Base-by-base conservation (phyloP, 2,888 invertebrate species). In the Falcaria lacertinaria region DNA sequence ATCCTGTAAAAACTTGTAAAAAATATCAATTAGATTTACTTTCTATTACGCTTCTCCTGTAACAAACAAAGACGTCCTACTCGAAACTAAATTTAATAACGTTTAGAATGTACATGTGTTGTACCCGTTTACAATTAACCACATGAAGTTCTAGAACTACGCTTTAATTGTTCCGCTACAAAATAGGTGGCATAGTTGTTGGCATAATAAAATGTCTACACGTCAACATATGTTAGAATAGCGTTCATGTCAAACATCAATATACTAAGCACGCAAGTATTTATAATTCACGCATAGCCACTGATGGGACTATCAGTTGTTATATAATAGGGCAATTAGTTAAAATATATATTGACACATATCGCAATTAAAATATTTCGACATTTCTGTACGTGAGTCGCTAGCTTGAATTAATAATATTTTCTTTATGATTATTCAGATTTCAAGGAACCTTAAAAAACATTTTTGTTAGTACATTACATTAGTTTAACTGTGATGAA, bases 71-170 rank as follows among this genome's bases (percentile, higher is more conserved):
- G 33, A 40, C n/a, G n/a, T n/a, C n/a, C n/a, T n/a, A n/a, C n/a
- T n/a, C 15, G 19, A 22, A 22, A 34, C 33, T 34, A 22, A 28
- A 28, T 28, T 28, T 28, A 28, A 28, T 11, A 3, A 11, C 11
- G 28, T 28, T 28, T 3, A 28, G 11, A 34, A 22, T 45, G 47
- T 33, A 47, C 47, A 46, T 28, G 11, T 11, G 7, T 11, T 28
- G 8, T 28, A 28, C 28, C 3, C 6, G 19, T 19, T 4, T 42
- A 48, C 40, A 41, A 28, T 28, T 28, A 28, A 28, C 11, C 3
- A 1, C 28, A 11, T 22, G 25, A 22, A 37, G 22, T 14, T 8
- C 15, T 22, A 28, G 7, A 7, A 28, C 28, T 37, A 25, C 22
- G 11, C 14, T 22, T 15, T 37, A 19, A 37, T 37, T 37, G 22